Evolutionary conservation across 2,888 invertebrate species (phyloP), one percentile per base, ranked within the genome.

Genomic region (Cataglyphis rosenhaueri): DNA sequence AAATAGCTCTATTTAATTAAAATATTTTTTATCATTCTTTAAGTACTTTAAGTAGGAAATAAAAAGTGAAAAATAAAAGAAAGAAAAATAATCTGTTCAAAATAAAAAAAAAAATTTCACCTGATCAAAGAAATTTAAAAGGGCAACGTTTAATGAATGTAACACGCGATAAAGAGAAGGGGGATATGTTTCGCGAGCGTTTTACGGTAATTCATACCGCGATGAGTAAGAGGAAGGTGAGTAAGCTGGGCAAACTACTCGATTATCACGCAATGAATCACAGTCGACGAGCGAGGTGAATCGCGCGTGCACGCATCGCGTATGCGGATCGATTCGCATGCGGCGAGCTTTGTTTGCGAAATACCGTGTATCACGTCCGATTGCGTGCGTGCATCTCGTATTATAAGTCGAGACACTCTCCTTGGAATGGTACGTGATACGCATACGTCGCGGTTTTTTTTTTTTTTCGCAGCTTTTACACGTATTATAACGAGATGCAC

Each of bases 201-300:
- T 78, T 78, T 84, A 68, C 59, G 71, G 55, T 81, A 79, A 87
- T 76, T 64, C 65, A 48, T 52, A 83, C 52, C 65, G 62, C 32
- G 82, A 83, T 87, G 87, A 88, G 88, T 88, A 88, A 87, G 65
- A 81, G 74, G 84, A 83, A 73, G 83, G 83, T 85, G 65, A 82
- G 76, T 81, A 85, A 84, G 75, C 79, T 62, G 71, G 59, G 65
- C 70, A 79, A 73, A 74, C 32, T 61, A 6, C 65, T 44, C 57
- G 66, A n/a, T 78, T 82, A 83, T 83, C 81, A 25, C 74, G 78
- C 87, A 81, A 57, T 88, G 88, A 88, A 84, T 88, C 88, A 88
- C 83, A 65, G 44, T 82, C 83, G 65, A 81, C 68, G 62, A 81
- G 82, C 70, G 32, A 21, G 15, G 10, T 70, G 59, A 73, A 74